Conservation (phyloP, 2,113 vertebrate species). For the Fregetta grallaria region DNA sequence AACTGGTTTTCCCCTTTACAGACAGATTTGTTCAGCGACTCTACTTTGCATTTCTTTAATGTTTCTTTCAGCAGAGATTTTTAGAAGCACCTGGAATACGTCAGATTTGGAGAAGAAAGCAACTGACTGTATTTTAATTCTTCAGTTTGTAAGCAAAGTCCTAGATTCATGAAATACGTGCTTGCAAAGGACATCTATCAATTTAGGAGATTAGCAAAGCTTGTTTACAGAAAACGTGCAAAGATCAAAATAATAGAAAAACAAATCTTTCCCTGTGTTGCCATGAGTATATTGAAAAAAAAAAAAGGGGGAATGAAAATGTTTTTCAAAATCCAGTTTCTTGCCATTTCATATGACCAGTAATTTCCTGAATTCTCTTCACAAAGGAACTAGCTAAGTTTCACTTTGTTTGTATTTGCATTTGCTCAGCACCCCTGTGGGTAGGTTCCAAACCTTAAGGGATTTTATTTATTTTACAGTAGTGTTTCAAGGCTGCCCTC, state of each 20-base stretch:
- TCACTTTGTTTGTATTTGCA: not conserved
- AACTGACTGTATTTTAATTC: conserved; percentile 6
- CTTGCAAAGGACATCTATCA: conserved; percentile 32
- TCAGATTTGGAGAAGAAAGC: conserved; percentile 40
- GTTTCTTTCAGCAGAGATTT: conserved; percentile 1
- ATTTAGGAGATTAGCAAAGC: conserved; percentile 41
- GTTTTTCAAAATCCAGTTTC: not conserved
- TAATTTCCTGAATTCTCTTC: not conserved
- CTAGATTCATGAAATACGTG: not conserved
- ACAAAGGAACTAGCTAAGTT: not conserved
- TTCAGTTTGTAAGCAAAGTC: conserved; percentile 36
- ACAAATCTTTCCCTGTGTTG: not conserved
- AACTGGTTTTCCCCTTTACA: conserved; percentile 29
- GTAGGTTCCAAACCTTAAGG: not conserved
- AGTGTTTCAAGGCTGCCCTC: not conserved
- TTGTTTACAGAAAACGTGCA: conserved; percentile 29
- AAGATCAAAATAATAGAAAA: conserved; percentile 29
- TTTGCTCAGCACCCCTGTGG: not conserved
- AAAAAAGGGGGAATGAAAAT: not conserved
- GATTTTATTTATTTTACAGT: not conserved
- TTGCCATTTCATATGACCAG: not conserved
- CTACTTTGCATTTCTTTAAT: conserved; percentile 46
- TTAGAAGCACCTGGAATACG: conserved; percentile 21
- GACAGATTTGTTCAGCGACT: not conserved
- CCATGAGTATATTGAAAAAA: not conserved